Evolutionary conservation across 2,888 invertebrate species (phyloP), one percentile per base, ranked within the genome.

Genomic region (Tipula helvola): DNA sequence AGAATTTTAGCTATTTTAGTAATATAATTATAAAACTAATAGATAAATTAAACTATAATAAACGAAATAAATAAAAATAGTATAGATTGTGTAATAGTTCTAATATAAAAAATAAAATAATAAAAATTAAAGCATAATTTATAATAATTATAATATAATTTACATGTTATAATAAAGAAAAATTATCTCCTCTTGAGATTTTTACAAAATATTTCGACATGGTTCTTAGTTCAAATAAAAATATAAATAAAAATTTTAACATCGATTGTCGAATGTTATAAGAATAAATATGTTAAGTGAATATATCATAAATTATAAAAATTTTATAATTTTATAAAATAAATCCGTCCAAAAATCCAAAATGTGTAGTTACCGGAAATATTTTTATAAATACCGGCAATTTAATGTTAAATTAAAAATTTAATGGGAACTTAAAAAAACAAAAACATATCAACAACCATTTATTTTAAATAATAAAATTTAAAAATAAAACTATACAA

Each of bases 401-500:
- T 71, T 71, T 71, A 71, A 71, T 71, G 28, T 71, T 71, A 71
- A 71, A 71, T 71, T 71, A 71, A 71, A 71, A 71, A 71, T 71
- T 71, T 71, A 71, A 71, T 84, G 84, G 84, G 84, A 84, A 84
- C 84, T 84, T 84, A 84, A 84, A 84, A n/a, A 39, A 84, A 84
- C 84, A 84, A 84, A 84, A 84, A 84, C 84, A 84, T 84, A 84
- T 84, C 84, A 89, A 89, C 88, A 86, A 87, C 86, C 16, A 86
- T 87, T 83, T 71, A 86, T 86, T 87, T 87, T 87, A 86, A 10
- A 7, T 86, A 87, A 87, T 87, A 87, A 87, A 87, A 87, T 86
- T 88, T 88, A 87, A 87, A 88, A 87, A 87, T 88, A 88, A 87
- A 88, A 88, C 86, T 88, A 85, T n/a, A 52, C 88, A 88, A 87